Conservation (phyloP, 2,113 vertebrate genomes). For the Prolemur simus region DNA sequence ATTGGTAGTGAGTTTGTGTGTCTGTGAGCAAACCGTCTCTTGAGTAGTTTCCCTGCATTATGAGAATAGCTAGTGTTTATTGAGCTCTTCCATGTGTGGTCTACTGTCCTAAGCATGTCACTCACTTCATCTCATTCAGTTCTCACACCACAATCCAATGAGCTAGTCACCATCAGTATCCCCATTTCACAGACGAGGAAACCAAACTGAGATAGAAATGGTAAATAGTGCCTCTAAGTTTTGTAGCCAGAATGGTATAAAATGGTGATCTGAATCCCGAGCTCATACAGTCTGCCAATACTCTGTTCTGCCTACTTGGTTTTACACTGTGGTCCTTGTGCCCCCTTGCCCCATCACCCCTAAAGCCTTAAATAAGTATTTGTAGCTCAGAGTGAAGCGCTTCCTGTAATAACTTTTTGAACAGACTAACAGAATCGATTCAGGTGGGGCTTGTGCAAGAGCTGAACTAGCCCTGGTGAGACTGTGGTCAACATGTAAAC, state of each 20-base stretch:
- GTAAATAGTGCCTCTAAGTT: neutral
- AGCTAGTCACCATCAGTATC: neutral
- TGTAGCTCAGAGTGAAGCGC: neutral
- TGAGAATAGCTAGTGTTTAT: neutral
- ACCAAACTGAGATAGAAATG: neutral
- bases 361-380: neutral
- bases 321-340: neutral
- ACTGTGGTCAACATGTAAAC: neutral
- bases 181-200: neutral
- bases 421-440: neutral
- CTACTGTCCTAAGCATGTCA: neutral
- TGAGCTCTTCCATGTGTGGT: neutral
- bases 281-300: neutral
- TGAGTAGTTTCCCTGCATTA: neutral
- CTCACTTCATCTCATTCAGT: neutral
- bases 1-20: neutral
- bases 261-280: neutral
- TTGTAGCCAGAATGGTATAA: neutral
- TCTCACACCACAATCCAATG: neutral
- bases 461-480: neutral
- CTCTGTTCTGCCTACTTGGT: neutral
- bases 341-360: rapidly evolving
- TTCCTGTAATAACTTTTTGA: neutral
- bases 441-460: neutral
- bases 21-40: neutral